These are phyloP conservation scores for Corticium candelabrum DNA, from an alignment of 37 sponge, comb jelly and placozoan species.

Conservation along the genomic window DNA sequence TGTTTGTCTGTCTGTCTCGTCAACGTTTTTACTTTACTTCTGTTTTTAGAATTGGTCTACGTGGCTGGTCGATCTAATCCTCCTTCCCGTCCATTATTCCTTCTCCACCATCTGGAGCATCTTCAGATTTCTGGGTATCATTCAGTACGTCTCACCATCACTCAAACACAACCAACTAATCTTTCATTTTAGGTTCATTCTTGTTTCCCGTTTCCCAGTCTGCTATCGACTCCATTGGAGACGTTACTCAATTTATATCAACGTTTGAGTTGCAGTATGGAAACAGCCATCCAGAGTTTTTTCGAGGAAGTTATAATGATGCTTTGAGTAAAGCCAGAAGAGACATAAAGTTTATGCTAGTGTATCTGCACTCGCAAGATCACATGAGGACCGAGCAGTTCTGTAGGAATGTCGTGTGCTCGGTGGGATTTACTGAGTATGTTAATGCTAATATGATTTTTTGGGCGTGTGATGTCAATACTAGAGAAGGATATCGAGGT, in stretches of 20 bases:
- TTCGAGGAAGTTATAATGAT: background rate
- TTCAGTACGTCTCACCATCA: too few species aligned
- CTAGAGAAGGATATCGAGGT: slow-evolving; percentile 11
- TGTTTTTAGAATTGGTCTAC: too few species aligned
- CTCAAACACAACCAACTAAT: too few species aligned
- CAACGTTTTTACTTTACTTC: too few species aligned
- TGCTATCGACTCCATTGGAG: background rate
- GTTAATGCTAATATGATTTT: background rate
- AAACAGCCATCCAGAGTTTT: background rate
- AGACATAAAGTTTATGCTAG: slow-evolving; percentile 60
- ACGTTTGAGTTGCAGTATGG: background rate
- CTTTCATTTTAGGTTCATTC: too few species aligned
- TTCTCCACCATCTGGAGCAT: too few species aligned
- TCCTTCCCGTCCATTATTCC: too few species aligned
- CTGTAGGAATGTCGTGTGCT: slow-evolving; percentile 37
- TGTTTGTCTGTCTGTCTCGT: too few species aligned
- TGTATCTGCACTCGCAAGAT: slow-evolving; percentile 66
- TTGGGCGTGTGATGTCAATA: slow-evolving; percentile 8
- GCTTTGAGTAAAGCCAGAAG: slow-evolving; percentile 36
- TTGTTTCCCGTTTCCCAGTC: too few species aligned
- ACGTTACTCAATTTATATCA: background rate
- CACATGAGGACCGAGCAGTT: slow-evolving; percentile 55
- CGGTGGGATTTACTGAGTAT: background rate
- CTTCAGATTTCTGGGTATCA: too few species aligned
- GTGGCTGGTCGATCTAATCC: too few species aligned